A percentile compares a stretch with the other conserved stretches of the same genome.
Evolutionary conservation across 2,797 vertebrate species (phyloP).

Genomic region (Sternotherus odoratus): DNA sequence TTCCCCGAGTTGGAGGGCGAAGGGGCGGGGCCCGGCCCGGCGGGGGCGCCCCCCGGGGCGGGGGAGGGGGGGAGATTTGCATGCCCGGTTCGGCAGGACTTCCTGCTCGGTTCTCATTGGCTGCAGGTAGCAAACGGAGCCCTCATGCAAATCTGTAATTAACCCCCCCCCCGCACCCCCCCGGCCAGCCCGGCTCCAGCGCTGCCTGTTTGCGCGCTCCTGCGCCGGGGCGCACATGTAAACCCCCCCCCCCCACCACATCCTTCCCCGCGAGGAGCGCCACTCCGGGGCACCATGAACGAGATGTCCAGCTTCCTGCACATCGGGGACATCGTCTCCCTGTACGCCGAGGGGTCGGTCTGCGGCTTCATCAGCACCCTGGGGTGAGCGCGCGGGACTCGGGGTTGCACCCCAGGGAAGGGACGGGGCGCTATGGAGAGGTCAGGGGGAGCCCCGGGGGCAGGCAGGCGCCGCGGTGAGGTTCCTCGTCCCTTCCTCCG

Average conservation of each 20-base stretch:
- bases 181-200: too few relatives aligned
- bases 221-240: background rate
- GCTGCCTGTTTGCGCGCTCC: background rate
- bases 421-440: background rate
- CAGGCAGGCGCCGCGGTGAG: too few relatives aligned
- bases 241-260: background rate
- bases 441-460: too few relatives aligned
- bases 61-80: constrained; percentile 52
- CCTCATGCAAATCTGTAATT: background rate
- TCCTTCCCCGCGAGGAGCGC: too few relatives aligned
- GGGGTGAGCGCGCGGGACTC: constrained; percentile 84
- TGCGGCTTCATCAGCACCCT: constrained; percentile 98
- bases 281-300: constrained; percentile 83
- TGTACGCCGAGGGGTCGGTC: constrained; percentile 95
- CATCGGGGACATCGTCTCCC: constrained; percentile 96
- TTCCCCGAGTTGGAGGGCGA: background rate
- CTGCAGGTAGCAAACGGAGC: constrained; percentile 62
- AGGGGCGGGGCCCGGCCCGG: constrained; percentile 66
- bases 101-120: constrained; percentile 68
- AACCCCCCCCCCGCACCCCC: background rate
- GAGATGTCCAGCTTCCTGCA: constrained; percentile 97
- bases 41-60: background rate
- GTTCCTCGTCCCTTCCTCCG: too few relatives aligned
- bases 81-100: constrained; percentile 54
- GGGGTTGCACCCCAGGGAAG: too few relatives aligned